Conservation (phyloP, 2,888 invertebrate genomes). For the Harmothoe impar region DNA sequence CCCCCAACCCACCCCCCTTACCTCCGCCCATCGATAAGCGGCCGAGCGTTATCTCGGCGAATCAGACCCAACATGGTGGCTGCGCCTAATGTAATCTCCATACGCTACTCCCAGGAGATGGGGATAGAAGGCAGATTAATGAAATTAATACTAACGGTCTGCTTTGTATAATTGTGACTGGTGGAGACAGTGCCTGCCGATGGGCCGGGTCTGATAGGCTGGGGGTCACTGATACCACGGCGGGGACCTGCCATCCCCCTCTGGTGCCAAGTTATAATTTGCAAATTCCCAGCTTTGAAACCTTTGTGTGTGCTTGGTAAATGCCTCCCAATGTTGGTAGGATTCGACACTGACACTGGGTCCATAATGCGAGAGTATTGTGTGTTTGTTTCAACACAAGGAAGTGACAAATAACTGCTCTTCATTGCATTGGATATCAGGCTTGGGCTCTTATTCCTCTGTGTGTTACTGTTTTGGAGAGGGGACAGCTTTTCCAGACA, state of each 20-base stretch:
- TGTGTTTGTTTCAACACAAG: not conserved
- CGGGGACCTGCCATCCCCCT: not conserved
- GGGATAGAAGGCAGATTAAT: constrained; percentile 44
- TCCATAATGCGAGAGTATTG: not conserved
- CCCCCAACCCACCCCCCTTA: no score
- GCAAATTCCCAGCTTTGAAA: constrained; percentile 20
- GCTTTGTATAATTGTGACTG: constrained; percentile 57
- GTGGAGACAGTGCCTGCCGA: constrained; percentile 27
- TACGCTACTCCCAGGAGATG: constrained; percentile 19
- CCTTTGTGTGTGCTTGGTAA: not conserved
- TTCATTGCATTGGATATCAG: not conserved
- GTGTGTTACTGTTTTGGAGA: not conserved
- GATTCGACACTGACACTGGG: not conserved
- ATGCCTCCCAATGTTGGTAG: not conserved
- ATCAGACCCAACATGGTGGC: constrained; percentile 1
- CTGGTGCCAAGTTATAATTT: not conserved
- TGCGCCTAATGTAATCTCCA: constrained; percentile 51
- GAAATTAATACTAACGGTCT: constrained; percentile 59
- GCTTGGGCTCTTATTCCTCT: not conserved
- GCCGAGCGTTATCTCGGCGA: constrained; percentile 9
- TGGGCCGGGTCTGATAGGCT: constrained; percentile 12
- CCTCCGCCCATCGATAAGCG: not conserved
- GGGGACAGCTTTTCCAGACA: no score
- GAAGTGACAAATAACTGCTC: not conserved
- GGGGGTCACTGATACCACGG: constrained; percentile 16